These are phyloP conservation scores for Anhinga anhinga DNA, from an alignment of 2,113 vertebrate species.

Conservation along the genomic window DNA sequence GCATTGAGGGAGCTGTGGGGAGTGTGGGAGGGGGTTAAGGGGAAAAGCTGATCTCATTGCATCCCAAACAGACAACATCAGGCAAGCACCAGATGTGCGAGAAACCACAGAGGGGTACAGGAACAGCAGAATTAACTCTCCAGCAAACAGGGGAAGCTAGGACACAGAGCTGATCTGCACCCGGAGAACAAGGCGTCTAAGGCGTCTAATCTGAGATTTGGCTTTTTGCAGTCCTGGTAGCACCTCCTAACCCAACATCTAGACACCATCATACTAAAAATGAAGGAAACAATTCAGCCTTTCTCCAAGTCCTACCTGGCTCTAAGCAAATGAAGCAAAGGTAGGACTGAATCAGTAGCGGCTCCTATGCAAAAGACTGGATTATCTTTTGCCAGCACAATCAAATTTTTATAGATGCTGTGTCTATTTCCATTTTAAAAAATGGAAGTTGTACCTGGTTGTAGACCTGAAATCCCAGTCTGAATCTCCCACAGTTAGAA, in stretches of 20 bases:
- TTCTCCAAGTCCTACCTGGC: neutral
- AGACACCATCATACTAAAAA: neutral
- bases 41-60: constrained; percentile 77
- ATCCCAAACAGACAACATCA: constrained; percentile 68
- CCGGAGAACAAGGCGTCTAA: neutral
- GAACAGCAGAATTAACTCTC: constrained; percentile 11
- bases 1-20: constrained; percentile 55
- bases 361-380: neutral
- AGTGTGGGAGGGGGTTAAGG: constrained; percentile 61
- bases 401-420: neutral
- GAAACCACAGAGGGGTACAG: constrained; percentile 67
- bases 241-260: neutral
- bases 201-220: neutral
- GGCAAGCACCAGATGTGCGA: constrained; percentile 79
- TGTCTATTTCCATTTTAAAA: neutral
- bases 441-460: neutral
- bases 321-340: neutral
- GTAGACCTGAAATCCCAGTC: neutral
- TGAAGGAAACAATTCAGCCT: neutral
- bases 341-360: fast-evolving
- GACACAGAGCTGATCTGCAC: neutral
- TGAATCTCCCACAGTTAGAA: neutral
- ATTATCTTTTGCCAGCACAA: neutral
- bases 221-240: neutral
- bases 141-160: neutral